These are phyloP conservation scores for Hyaena hyaena DNA, from an alignment of 2,113 vertebrate species.

Conservation along the genomic window DNA sequence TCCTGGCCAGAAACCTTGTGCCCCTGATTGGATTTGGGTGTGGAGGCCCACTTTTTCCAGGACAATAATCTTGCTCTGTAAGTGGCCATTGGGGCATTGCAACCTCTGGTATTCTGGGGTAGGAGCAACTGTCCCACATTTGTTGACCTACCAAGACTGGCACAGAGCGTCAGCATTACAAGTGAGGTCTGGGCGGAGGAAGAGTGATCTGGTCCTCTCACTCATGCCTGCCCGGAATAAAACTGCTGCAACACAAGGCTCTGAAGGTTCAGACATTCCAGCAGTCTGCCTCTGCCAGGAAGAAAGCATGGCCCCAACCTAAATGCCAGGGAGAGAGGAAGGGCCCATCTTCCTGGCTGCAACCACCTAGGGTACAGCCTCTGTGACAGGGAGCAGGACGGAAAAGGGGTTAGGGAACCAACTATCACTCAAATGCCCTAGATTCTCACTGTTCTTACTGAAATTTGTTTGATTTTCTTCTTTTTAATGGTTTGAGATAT, in stretches of 20 bases:
- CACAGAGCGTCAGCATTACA: background rate
- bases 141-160: background rate
- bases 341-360: background rate
- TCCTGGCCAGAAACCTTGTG: background rate
- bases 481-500: background rate
- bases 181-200: background rate
- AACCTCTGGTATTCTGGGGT: background rate
- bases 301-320: background rate
- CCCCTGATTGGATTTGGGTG: background rate
- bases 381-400: background rate
- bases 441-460: background rate
- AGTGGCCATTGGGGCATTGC: background rate
- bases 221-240: background rate
- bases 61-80: background rate
- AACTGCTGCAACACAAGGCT: background rate
- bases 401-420: background rate
- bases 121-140: background rate
- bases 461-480: background rate
- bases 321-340: background rate
- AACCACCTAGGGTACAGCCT: background rate
- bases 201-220: background rate
- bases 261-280: background rate
- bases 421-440: background rate
- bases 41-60: background rate
- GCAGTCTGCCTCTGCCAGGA: background rate